phyloP scores from a whole-genome alignment of 30 jellyfish, hydroid and myxozoan genomes.

The Aurelia aurita complex sp. Pacific region DNA sequence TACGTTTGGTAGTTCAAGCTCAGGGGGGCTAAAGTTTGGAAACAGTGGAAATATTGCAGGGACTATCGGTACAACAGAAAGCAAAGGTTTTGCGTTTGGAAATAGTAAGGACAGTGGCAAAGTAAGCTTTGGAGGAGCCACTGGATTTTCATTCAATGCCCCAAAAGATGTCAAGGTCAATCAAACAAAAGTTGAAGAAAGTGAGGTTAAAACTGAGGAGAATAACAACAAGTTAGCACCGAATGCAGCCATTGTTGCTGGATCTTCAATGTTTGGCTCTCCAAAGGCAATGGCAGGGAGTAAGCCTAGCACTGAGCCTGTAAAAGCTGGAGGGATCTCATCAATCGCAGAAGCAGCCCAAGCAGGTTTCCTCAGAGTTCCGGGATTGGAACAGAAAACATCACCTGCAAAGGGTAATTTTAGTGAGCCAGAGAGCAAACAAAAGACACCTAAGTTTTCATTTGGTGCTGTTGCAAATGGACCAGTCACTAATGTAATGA shows the following conservation, averaged over 20 bases:
- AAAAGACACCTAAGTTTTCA: constrained; percentile 16
- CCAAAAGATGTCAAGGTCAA: constrained; percentile 4
- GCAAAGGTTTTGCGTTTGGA: constrained; percentile 15
- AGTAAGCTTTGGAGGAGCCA: constrained; percentile 4
- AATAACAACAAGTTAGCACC: constrained; percentile 21
- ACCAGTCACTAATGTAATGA: constrained; percentile 1
- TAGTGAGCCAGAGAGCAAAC: neutral
- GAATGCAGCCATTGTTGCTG: neutral
- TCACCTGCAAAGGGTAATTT: neutral
- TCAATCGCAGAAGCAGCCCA: constrained; percentile 77
- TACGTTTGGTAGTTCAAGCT: constrained; percentile 23
- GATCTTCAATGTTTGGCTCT: neutral
- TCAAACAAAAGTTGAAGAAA: neutral
- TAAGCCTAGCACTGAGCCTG: neutral
- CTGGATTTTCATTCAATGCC: constrained; percentile 38
- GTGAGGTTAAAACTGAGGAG: constrained; percentile 42
- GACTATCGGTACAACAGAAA: constrained; percentile 19
- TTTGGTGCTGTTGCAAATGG: constrained; percentile 31
- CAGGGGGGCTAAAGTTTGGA: constrained; percentile 29
- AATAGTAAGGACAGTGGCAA: neutral
- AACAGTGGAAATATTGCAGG: neutral
- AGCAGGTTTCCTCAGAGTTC: constrained; percentile 64
- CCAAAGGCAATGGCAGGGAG: neutral
- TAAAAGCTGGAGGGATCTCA: neutral
- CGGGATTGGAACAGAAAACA: constrained; percentile 10